phyloP scores from a whole-genome alignment of 2,797 vertebrate genomes.

The Cheirogaleus major region DNA sequence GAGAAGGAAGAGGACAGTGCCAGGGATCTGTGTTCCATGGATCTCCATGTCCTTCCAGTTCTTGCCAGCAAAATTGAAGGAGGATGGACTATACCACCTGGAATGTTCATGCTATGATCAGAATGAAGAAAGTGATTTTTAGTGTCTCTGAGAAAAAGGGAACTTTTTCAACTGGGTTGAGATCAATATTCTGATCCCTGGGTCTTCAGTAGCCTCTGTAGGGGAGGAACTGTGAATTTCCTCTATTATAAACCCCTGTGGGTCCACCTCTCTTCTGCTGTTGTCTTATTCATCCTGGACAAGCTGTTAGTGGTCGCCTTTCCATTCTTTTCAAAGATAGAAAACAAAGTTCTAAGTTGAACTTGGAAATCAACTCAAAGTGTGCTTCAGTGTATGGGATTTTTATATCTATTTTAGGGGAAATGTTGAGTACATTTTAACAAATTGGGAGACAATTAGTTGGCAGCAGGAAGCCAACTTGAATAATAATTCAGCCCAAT shows the following conservation, averaged over 20 bases:
- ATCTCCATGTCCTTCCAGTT: background rate
- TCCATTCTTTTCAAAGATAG: background rate
- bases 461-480: background rate
- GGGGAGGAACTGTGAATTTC: background rate
- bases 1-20: background rate
- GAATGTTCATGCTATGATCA: background rate
- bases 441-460: background rate
- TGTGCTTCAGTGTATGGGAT: background rate
- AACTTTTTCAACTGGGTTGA: background rate
- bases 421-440: background rate
- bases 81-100: background rate
- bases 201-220: background rate
- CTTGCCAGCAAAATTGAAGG: background rate
- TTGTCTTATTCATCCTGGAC: background rate
- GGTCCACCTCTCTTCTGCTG: background rate
- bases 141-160: background rate
- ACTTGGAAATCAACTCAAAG: background rate
- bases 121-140: background rate
- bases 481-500: background rate
- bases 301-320: background rate
- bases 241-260: background rate
- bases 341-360: background rate
- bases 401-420: background rate
- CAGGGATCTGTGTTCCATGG: background rate
- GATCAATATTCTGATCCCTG: background rate